A percentile compares a stretch with the other conserved stretches of the same genome.
phyloP scores from a whole-genome alignment of 2,113 vertebrate species.

The Nycticryphes semicollaris region DNA sequence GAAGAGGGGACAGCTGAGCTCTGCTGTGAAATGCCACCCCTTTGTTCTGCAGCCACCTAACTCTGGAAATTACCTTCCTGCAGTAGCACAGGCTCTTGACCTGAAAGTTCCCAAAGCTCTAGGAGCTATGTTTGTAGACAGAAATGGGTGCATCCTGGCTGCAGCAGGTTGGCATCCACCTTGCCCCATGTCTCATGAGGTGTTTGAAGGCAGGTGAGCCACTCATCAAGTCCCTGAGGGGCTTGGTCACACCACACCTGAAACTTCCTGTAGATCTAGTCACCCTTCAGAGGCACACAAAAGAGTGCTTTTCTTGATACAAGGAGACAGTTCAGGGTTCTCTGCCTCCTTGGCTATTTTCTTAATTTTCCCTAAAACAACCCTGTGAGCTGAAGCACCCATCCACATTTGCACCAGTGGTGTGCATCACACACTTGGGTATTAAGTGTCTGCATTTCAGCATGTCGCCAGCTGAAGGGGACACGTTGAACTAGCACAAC shows the following conservation, averaged over 20 bases:
- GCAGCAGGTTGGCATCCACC: neutral
- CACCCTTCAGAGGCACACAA: neutral
- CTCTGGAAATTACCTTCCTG: neutral
- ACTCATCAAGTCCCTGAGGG: accelerated
- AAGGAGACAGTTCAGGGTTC: neutral
- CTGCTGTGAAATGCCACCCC: neutral
- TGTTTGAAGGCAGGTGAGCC: neutral
- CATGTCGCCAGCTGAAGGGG: neutral
- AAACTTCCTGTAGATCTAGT: neutral
- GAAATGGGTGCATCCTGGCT: neutral
- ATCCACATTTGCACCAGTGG: accelerated
- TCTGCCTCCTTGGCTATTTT: neutral
- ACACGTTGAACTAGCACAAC: too few species aligned
- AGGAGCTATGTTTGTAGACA: neutral
- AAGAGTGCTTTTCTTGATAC: neutral
- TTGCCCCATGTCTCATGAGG: neutral
- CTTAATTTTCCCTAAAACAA: neutral
- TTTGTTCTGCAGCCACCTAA: neutral
- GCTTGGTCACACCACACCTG: neutral
- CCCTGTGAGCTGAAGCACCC: neutral
- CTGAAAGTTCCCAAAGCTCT: neutral
- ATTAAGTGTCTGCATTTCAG: accelerated
- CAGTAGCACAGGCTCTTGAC: neutral
- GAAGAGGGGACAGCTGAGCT: neutral
- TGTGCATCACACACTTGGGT: neutral